phyloP scores from a whole-genome alignment of 2,888 invertebrate species.

The Synanthedon formicaeformis region DNA sequence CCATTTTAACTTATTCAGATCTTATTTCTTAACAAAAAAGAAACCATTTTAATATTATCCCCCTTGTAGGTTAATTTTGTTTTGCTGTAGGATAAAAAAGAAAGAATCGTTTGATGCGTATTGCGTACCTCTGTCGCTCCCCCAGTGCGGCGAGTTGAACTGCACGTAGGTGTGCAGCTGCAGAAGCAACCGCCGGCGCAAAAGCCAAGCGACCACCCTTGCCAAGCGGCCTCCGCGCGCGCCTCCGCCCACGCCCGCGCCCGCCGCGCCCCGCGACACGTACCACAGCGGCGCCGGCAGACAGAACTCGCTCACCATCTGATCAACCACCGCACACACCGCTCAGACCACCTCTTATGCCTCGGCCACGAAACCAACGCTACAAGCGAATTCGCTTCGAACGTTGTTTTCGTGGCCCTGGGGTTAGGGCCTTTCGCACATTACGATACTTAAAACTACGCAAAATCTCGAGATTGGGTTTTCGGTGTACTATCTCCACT shows the following conservation, averaged over 20 bases:
- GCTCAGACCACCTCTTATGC: no score
- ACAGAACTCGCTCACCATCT: slow-evolving; percentile 66
- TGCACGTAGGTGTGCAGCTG: slow-evolving; percentile 96
- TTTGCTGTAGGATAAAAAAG: not conserved
- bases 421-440: no score
- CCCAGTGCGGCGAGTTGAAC: slow-evolving; percentile 77
- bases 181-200: slow-evolving; percentile 87
- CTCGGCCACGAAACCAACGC: no score
- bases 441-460: no score
- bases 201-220: slow-evolving; percentile 93
- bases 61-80: no score
- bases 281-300: slow-evolving; percentile 69
- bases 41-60: slow-evolving; percentile 1
- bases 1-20: no score
- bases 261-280: slow-evolving; percentile 47
- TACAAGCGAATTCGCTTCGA: no score
- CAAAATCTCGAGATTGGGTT: no score
- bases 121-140: slow-evolving; percentile 60
- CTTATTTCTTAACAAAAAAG: not conserved
- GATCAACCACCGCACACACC: not conserved
- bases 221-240: slow-evolving; percentile 66
- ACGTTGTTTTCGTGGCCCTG: no score
- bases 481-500: no score
- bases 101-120: slow-evolving; percentile 4
- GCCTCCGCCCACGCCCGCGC: slow-evolving; percentile 25